phyloP scores from a whole-genome alignment of 2,888 invertebrate genomes.

The Ornithoptera alexandrae region DNA sequence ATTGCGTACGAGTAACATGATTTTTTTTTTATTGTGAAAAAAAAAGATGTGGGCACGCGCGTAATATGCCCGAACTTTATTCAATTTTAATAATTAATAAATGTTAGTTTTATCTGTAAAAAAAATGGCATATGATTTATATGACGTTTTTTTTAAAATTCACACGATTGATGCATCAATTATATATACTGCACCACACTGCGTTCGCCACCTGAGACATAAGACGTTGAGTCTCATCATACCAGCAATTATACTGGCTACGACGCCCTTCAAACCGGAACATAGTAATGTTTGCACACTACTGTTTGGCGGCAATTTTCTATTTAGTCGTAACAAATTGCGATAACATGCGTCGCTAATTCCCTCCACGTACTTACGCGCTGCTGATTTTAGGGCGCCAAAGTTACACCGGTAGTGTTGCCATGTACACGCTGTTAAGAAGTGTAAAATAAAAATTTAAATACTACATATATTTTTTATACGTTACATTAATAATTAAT shows the following conservation, averaged over 20 bases:
- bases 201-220: too few relatives aligned
- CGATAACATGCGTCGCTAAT: constrained; percentile 53
- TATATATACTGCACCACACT: too few relatives aligned
- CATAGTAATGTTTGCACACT: too few relatives aligned
- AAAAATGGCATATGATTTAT: not conserved
- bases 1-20: not conserved
- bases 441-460: not conserved
- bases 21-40: constrained; percentile 37
- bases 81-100: constrained; percentile 31
- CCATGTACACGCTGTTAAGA: not conserved
- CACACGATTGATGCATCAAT: not conserved
- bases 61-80: constrained; percentile 13
- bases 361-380: constrained; percentile 42
- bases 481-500: not conserved
- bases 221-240: too few relatives aligned
- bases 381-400: constrained; percentile 16
- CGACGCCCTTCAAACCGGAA: too few relatives aligned
- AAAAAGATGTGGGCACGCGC: constrained; percentile 50
- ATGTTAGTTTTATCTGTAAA: constrained; percentile 17
- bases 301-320: too few relatives aligned
- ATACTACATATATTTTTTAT: not conserved
- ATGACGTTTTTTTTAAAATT: not conserved
- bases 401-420: not conserved
- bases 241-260: too few relatives aligned
- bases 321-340: constrained; percentile 45